A percentile compares a stretch with the other conserved stretches of the same genome.
These are phyloP conservation scores for Ceratina australensis DNA, from an alignment of 1,140 invertebrate species.

Conservation along the genomic window DNA sequence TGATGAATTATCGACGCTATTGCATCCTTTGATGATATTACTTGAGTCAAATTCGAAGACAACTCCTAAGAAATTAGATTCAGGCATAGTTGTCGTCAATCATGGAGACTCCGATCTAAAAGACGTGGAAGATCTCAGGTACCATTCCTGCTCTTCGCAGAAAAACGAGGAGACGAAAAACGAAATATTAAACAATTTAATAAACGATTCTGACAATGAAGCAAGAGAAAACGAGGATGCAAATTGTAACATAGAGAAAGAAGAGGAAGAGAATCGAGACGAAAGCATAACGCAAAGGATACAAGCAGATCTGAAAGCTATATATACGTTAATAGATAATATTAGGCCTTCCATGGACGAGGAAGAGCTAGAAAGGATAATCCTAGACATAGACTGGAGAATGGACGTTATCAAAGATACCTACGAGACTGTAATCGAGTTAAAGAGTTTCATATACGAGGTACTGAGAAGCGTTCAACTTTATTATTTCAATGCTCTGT, in stretches of 20 bases:
- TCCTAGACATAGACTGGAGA: conserved; percentile 59
- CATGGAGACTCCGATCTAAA: conserved; percentile 38
- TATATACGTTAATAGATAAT: conserved; percentile 63
- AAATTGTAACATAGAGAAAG: conserved; percentile 11
- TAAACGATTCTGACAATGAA: background rate
- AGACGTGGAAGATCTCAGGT: conserved; percentile 13
- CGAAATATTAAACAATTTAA: background rate
- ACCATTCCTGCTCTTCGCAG: background rate
- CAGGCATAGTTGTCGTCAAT: conserved; percentile 75
- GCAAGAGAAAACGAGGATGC: background rate
- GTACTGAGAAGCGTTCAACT: conserved; percentile 69
- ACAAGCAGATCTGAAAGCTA: conserved; percentile 64
- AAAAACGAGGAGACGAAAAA: background rate
- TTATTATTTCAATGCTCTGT: conserved; percentile 67
- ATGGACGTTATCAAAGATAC: conserved; percentile 64
- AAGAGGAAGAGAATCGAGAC: background rate
- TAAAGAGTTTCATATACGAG: conserved; percentile 68
- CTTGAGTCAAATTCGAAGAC: conserved; percentile 61
- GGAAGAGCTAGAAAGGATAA: conserved; percentile 62
- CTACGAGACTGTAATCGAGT: conserved; percentile 61
- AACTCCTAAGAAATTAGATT: conserved; percentile 63
- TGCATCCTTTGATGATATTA: conserved; percentile 66
- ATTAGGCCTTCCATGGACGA: conserved; percentile 61
- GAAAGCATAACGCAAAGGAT: conserved; percentile 59
- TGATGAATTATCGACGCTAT: conserved; percentile 28